Evolutionary conservation across 2,888 invertebrate genomes (phyloP).

Genomic region (Tetranychus piercei): DNA sequence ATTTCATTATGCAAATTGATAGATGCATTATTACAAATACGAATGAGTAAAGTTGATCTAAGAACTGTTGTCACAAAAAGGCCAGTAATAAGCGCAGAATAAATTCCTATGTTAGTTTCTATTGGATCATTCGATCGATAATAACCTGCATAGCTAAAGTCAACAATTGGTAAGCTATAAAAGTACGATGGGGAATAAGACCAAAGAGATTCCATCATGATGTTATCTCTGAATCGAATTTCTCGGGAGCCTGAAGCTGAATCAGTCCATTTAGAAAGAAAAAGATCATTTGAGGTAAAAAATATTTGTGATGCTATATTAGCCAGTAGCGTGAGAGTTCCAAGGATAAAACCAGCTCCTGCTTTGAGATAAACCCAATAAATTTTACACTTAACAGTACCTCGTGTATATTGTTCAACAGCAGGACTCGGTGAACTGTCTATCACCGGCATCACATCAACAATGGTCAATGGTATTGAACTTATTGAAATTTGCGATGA

Average conservation of each 20-base stretch:
- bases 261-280: constrained; percentile 23
- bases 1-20: constrained; percentile 26
- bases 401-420: constrained; percentile 23
- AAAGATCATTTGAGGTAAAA: constrained; percentile 26
- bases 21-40: constrained; percentile 24
- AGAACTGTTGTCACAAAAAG: constrained; percentile 22
- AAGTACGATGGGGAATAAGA: background rate
- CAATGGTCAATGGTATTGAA: background rate
- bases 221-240: background rate
- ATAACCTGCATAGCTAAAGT: background rate
- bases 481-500: background rate
- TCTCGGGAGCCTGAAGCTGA: background rate
- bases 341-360: constrained; percentile 34
- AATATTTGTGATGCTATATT: constrained; percentile 33
- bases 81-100: constrained; percentile 15
- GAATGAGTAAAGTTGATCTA: constrained; percentile 23
- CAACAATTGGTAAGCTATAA: background rate
- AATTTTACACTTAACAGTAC: constrained; percentile 29
- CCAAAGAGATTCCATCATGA: background rate
- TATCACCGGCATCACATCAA: background rate
- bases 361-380: constrained; percentile 40
- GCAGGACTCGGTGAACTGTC: constrained; percentile 10
- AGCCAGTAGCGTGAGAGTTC: constrained; percentile 30
- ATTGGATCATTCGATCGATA: constrained; percentile 12
- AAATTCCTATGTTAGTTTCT: constrained; percentile 16